Evolutionary conservation across 2,888 invertebrate genomes (phyloP).

Genomic region (Corythucha ciliata): DNA sequence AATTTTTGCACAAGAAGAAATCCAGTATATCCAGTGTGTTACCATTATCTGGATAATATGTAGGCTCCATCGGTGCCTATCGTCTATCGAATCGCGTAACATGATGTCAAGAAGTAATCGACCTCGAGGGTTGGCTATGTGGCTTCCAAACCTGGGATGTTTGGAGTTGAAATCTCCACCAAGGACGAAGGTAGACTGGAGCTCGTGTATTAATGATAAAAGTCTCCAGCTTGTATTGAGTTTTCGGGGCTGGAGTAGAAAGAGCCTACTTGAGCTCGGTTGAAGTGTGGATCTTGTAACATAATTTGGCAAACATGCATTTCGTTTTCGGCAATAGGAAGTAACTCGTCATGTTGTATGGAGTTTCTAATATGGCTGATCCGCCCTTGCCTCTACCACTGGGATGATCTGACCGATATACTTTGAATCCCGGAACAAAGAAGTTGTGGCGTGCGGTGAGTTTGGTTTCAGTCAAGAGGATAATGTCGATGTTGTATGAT

Average conservation of each 20-base stretch:
- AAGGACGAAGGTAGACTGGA: not conserved
- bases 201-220: not conserved
- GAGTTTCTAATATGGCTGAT: constrained; percentile 6
- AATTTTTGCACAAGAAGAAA: constrained; percentile 5
- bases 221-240: not conserved
- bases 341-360: constrained; percentile 1
- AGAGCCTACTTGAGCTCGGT: not conserved
- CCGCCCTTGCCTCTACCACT: too few relatives aligned
- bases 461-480: constrained; percentile 1
- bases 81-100: not conserved
- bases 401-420: constrained; percentile 1
- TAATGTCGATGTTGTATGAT: constrained; percentile 1
- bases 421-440: not conserved
- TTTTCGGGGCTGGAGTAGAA: constrained; percentile 9
- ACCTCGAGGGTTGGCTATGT: constrained; percentile 4
- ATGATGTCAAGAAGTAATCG: not conserved
- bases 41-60: constrained; percentile 4
- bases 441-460: not conserved
- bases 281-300: not conserved
- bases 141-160: too few relatives aligned
- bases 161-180: too few relatives aligned
- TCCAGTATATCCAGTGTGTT: constrained; percentile 2
- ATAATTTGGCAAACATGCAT: constrained; percentile 6
- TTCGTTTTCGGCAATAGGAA: constrained; percentile 9
- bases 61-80: not conserved